Evolutionary conservation across 2,888 invertebrate species (phyloP).

Genomic region (Drosophila paramelanica): DNA sequence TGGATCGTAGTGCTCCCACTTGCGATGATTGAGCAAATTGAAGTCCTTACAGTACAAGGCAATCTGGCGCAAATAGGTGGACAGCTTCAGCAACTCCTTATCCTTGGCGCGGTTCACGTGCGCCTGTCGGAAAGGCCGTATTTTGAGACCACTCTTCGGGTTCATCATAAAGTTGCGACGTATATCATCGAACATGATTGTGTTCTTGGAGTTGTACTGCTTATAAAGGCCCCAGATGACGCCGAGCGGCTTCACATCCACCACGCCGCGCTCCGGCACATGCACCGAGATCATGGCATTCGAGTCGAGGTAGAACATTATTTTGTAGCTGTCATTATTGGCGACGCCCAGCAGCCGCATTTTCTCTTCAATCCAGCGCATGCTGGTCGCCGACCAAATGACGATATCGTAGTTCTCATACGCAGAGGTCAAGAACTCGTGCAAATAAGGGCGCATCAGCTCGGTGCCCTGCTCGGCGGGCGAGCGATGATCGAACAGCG

Average conservation of each 20-base stretch:
- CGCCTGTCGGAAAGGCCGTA: constrained; percentile 95
- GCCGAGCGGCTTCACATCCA: constrained; percentile 97
- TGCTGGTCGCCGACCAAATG: constrained; percentile 99
- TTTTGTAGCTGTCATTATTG: constrained; percentile 93
- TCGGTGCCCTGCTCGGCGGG: constrained; percentile 94
- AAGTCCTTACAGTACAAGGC: constrained; percentile 93
- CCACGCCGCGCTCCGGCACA: constrained; percentile 94
- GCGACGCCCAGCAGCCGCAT: constrained; percentile 96
- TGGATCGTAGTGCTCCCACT: constrained; percentile 93
- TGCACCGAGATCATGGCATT: constrained; percentile 98
- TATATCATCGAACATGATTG: constrained; percentile 99
- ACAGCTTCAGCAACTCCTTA: constrained; percentile 91
- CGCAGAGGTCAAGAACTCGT: constrained; percentile 95
- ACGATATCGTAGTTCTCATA: constrained; percentile 97
- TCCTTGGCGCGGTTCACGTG: constrained; percentile 94
- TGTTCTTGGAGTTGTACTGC: constrained; percentile 95
- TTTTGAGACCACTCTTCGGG: constrained; percentile 95
- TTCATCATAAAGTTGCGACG: constrained; percentile 98
- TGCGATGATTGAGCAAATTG: constrained; percentile 92
- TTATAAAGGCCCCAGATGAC: constrained; percentile 98
- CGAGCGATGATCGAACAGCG: constrained; percentile 97
- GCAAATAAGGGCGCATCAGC: constrained; percentile 97
- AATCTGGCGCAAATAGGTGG: constrained; percentile 93
- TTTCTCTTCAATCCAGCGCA: constrained; percentile 99
- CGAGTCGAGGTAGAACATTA: constrained; percentile 96